phyloP scores from a whole-genome alignment of 2,797 vertebrate species.

The Chiroxiphia lanceolata region DNA sequence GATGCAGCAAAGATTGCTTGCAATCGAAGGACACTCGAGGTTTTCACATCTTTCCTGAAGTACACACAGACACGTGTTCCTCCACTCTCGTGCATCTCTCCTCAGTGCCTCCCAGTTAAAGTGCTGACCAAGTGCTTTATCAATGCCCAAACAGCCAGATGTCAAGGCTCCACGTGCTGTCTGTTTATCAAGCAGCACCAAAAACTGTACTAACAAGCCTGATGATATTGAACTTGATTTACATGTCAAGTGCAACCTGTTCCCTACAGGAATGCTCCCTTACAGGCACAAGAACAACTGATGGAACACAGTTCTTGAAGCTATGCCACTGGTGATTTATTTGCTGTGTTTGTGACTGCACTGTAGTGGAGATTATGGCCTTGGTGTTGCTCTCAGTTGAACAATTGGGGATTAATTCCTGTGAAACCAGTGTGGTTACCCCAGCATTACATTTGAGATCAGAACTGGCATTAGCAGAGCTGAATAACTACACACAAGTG shows the following conservation, averaged over 20 bases:
- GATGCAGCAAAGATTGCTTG: not conserved
- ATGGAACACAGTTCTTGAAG: not conserved
- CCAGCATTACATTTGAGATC: not conserved
- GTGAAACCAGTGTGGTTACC: not conserved
- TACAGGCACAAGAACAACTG: not conserved
- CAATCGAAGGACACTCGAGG: accelerated
- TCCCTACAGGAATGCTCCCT: not conserved
- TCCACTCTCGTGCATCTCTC: not conserved
- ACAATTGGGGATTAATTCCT: not conserved
- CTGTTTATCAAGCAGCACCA: not conserved
- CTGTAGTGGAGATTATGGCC: not conserved
- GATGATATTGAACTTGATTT: not conserved
- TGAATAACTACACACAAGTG: not conserved
- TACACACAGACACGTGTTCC: not conserved
- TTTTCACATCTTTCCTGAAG: not conserved
- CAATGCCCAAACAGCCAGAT: not conserved
- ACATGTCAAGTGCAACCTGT: not conserved
- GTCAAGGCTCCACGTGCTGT: not conserved
- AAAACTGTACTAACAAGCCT: not conserved
- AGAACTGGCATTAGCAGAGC: not conserved
- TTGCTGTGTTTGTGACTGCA: not conserved
- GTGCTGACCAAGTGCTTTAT: not conserved
- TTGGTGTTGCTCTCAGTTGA: not conserved
- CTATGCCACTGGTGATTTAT: not conserved
- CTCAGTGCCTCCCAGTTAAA: not conserved